Base-by-base conservation (phyloP, 2,797 vertebrate species). In the Vultur gryphus region DNA sequence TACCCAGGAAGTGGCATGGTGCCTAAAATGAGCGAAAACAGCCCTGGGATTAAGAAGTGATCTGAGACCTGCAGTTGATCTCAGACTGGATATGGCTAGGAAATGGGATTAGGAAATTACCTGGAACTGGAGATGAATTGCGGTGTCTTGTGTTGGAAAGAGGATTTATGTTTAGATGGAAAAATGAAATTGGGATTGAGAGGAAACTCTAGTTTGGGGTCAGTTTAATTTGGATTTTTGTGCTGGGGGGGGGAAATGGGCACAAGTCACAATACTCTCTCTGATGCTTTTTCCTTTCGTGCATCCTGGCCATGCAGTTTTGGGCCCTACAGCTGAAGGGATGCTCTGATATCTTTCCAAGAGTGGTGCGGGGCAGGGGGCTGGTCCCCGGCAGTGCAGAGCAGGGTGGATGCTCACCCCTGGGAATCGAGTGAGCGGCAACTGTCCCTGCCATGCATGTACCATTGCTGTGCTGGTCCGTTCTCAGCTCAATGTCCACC, bases 81-180 rank as follows among this genome's bases (percentile, higher is more conserved):
- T 83, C 76, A 55, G 35, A 49, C 15, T 81, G 57, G n/a, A 28
- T 81, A n/a, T 35, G 67, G 19, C 4, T 29, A 24, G 58, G 65
- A 95, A 89, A 89, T 13, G 46, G 35, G 26, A 73, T 89, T 43
- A 89, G 66, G 59, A 93, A 87, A 78, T 83, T 76, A 71, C 77
- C 51, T 90, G 75, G 54, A 93, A 77, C 20, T 64, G 79, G 55
- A 83, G 24, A 52, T 62, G 23, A 82, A 83, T 44, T 87, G 31
- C 2, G 2, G 17, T 64, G 20, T 77, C 41, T 73, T 44, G 13
- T 48, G 28, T 37, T 79, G 20, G 51, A 85, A 75, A 72, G 43
- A 82, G 11, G 23, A 76, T 58, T 87, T 51, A 51, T 20, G 21
- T 82, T 65, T 17, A 81, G 39, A 67, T 29, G 41, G 61, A 79